Evolutionary conservation across 2,888 invertebrate genomes (phyloP), one percentile per base, ranked within the genome.

Genomic region (Eucera pruinosa): DNA sequence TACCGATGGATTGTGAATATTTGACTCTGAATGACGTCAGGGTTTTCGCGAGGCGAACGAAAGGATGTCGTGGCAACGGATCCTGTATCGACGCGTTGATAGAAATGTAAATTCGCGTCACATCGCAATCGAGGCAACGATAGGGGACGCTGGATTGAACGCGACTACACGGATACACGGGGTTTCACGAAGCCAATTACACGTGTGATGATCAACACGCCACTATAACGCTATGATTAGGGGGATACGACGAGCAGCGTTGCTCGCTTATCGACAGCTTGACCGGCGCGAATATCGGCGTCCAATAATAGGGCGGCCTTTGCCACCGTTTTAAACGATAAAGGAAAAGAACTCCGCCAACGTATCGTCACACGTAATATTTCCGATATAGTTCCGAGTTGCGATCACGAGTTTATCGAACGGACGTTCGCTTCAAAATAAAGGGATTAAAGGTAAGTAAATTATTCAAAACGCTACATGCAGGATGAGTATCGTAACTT

Each of bases 201-300:
- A 85, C 83, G 81, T 83, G 81, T 52, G 85, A 81, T 67, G 85
- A 83, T 78, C 81, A 83, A 81, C 79, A 83, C 75, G 75, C 23
- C 33, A 68, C 54, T 79, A 72, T 81, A 81, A 81, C 79, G 54
- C 68, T 67, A 68, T 75, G 81, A 85, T 85, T 85, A 83, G 76
- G 71, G 64, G 70, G 67, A 75, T 78, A 69, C 45, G 79, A 54
- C 23, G 55, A 41, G 43, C 41, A 61, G 39, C 41, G 43, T 25
- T 60, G 61, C 50, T 66, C 62, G 50, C 76, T 62, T 72, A 82
- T 82, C 77, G 82, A 71, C 80, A 75, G 69, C 52, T 65, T 27
- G 20, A 36, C 61, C 41, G 55, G 48, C 55, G 61, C 43, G 75
- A 82, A 78, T 80, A 84, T 84, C 77, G 83, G 58, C 75, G 77